These are phyloP conservation scores for Saccostrea cuccullata DNA, from an alignment of 1,140 invertebrate species.

Conservation along the genomic window DNA sequence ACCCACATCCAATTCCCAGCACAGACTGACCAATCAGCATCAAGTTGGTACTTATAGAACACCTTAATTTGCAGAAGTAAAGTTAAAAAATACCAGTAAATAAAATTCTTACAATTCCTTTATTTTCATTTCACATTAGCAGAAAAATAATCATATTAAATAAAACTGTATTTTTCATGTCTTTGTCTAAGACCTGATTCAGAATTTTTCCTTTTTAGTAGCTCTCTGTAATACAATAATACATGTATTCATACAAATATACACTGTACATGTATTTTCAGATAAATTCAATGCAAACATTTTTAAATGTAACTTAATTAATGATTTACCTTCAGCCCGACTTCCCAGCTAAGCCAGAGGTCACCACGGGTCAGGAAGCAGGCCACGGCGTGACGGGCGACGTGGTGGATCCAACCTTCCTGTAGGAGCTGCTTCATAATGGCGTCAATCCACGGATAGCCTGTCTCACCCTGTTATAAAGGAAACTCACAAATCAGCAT, in stretches of 20 bases:
- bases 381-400: constrained; percentile 85
- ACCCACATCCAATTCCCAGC: constrained; percentile 91
- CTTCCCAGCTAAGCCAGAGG: constrained; percentile 87
- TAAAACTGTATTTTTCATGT: no score
- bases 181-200: no score
- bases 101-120: no score
- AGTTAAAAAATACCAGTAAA: no score
- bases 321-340: constrained; percentile 82
- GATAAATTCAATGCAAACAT: not conserved
- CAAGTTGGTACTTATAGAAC: constrained; percentile 82
- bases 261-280: not conserved
- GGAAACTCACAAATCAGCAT: no score
- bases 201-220: no score
- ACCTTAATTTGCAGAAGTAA: constrained; percentile 62
- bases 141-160: no score
- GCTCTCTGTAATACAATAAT: no score
- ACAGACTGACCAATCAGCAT: constrained; percentile 87
- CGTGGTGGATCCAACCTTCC: constrained; percentile 87
- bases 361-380: constrained; percentile 87
- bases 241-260: not conserved
- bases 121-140: no score
- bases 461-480: constrained; percentile 71
- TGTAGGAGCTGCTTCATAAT: constrained; percentile 84
- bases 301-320: not conserved
- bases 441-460: constrained; percentile 80